Base-by-base conservation (phyloP, 2,888 invertebrate genomes). In the Apocheima hispidaria region DNA sequence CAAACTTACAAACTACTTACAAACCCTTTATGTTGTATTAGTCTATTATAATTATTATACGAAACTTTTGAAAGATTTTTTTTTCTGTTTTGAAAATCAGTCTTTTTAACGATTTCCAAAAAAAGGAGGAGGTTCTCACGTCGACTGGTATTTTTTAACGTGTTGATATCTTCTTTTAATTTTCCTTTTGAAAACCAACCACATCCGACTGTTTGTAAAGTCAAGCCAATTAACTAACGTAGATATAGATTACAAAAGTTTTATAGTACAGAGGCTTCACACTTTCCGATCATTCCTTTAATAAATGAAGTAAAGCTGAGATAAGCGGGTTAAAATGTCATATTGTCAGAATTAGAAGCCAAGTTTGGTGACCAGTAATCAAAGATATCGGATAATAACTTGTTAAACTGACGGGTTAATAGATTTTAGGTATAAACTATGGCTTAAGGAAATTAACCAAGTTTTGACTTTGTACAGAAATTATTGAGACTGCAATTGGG, bases 291-390 rank as follows among this genome's bases (percentile, higher is more conserved):
- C 4, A 44, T 35, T 41, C 55, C 50, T 35, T 71, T 73, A 71
- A 61, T 69, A 74, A 75, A 70, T 64, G 68, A 28, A 33, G 16
- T 3, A 23, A 54, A 36, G 12, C 26, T 26, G 40, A 9, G 68
- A 69, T 76, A 71, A 77, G 73, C 72, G 70, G 74, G 71, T 76
- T 74, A 68, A 58, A 66, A 70, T 65, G 56, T 68, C 51, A 66
- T 67, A 75, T 72, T 76, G 76, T 73, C 64, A 62, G 61, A 44
- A 68, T 64, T 69, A 62, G 46, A 50, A 62, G 36, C n/a, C 9
- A 53, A 53, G 35, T 44, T 53, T 33, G 23, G 9, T 16, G 40
- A 30, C 53, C 43, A 44, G 26, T 30, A 3, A 14, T 26, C 20
- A 33, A 30, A 21, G 54, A 54, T 54, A 44, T 36, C 54, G n/a